Conservation (phyloP, 2,113 vertebrate species). For the Pollimyrus isidori region DNA sequence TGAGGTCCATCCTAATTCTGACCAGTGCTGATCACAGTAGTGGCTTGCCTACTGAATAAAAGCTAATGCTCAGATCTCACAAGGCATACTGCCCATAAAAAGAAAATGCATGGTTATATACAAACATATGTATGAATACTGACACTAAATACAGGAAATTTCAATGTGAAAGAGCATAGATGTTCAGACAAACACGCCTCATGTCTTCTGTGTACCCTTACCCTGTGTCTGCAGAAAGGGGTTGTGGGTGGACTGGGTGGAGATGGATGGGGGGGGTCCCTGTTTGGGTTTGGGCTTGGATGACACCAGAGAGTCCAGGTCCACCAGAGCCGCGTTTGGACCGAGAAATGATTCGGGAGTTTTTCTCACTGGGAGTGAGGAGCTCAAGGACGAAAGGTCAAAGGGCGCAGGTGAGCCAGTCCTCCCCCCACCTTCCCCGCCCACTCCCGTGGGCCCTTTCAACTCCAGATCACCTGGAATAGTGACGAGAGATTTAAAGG, state of each 20-base stretch:
- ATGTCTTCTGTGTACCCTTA: slow-evolving; percentile 31
- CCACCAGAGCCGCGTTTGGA: slow-evolving; percentile 80
- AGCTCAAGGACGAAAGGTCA: slow-evolving; percentile 68
- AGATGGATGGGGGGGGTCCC: slow-evolving; percentile 61
- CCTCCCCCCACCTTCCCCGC: slow-evolving; percentile 44
- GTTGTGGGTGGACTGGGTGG: slow-evolving; percentile 65
- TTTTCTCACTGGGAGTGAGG: slow-evolving; percentile 72
- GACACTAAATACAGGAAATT: background rate
- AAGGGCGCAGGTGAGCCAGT: slow-evolving; percentile 66
- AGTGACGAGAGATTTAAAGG: background rate
- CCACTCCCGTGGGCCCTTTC: slow-evolving; percentile 46
- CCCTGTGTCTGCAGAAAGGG: slow-evolving; percentile 77
- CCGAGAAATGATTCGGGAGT: slow-evolving; percentile 86
- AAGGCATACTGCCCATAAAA: background rate
- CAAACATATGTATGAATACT: background rate
- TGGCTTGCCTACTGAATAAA: background rate
- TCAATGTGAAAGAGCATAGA: background rate
- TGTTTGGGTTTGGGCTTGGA: slow-evolving; percentile 71
- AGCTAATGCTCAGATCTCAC: background rate
- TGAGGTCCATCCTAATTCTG: background rate
- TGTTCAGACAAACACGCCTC: background rate
- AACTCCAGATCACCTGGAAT: slow-evolving; percentile 53
- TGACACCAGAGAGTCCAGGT: slow-evolving; percentile 78
- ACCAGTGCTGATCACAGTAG: background rate
- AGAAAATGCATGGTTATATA: background rate